Evolutionary conservation across 2,888 invertebrate genomes (phyloP), one percentile per base, ranked within the genome.

Genomic region (Leptinotarsa rubiginosa): DNA sequence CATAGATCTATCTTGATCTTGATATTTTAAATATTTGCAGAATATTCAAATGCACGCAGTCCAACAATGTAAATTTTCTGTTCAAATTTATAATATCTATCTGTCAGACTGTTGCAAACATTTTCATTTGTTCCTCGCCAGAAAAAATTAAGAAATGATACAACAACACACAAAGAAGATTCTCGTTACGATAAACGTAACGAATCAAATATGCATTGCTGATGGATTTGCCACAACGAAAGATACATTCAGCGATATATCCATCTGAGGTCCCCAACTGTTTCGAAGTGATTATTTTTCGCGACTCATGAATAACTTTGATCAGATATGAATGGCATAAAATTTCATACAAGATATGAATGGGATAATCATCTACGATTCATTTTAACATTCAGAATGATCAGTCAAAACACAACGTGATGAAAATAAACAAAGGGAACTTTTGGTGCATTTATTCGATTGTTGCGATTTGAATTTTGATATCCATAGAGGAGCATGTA

Each of bases 211-310:
- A 62, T 31, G 62, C 31, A 62, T 62, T 62, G 18, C 10, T 31
- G 62, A 15, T 62, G 31, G 31, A 62, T 31, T 62, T 31, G 25
- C 62, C 18, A 62, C 62, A 62, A 62, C 31, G 31, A 62, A 62
- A n/a, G 31, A 16, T 62, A 25, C 62, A 62, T 62, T 31, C n/a
- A 49, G 18, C 16, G 64, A 64, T 31, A 62, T 62, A 49, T 22
- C 15, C 13, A 70, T 70, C 70, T n/a, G 16, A 20, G 20, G 64
- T 64, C 49, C 64, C 70, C 70, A 64, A 66, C 67, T 72, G 72
- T 67, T 72, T 47, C 25, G 52, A n/a, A 70, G 47, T 70, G 56
- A 65, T 72, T 67, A 67, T 67, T 65, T 70, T 69, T 70, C 13
- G 70, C 22, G 47, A 59, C 62, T 72, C 68, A 72, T 68, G 72